phyloP scores from a whole-genome alignment of 1,140 invertebrate species.

The Bombus impatiens region DNA sequence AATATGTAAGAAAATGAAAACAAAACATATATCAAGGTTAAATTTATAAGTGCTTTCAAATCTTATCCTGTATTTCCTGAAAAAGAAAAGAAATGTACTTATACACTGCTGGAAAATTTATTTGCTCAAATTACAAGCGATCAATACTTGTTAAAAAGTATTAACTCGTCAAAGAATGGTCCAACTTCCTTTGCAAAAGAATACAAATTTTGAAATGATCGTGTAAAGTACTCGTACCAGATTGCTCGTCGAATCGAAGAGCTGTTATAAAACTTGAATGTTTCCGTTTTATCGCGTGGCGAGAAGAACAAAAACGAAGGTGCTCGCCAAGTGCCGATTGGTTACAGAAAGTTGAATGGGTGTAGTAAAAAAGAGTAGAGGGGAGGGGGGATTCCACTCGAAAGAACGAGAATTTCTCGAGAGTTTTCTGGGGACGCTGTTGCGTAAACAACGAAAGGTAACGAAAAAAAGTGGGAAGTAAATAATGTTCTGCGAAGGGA shows the following conservation, averaged over 20 bases:
- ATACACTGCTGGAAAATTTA: background rate
- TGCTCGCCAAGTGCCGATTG: background rate
- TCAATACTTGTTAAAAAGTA: background rate
- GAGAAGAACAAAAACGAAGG: background rate
- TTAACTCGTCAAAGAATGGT: background rate
- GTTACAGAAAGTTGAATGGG: slow-evolving; percentile 1
- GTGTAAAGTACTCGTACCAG: background rate
- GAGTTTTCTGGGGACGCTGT: background rate
- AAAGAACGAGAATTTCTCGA: background rate
- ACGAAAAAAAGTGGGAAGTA: background rate
- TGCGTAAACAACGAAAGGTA: slow-evolving; percentile 4
- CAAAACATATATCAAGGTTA: background rate
- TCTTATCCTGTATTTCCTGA: background rate
- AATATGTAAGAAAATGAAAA: background rate
- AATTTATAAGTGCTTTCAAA: background rate
- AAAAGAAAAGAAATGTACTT: background rate
- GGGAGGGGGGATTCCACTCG: background rate
- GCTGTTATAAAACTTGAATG: slow-evolving; percentile 22
- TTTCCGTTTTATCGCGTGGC: background rate
- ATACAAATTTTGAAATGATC: background rate
- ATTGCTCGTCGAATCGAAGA: background rate
- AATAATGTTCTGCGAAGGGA: background rate
- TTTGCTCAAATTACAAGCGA: background rate
- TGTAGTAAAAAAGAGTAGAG: background rate
- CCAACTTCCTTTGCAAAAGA: background rate